A percentile compares a stretch with the other conserved stretches of the same genome.
phyloP scores from a whole-genome alignment of 2,113 vertebrate genomes.

The Gulo gulo region DNA sequence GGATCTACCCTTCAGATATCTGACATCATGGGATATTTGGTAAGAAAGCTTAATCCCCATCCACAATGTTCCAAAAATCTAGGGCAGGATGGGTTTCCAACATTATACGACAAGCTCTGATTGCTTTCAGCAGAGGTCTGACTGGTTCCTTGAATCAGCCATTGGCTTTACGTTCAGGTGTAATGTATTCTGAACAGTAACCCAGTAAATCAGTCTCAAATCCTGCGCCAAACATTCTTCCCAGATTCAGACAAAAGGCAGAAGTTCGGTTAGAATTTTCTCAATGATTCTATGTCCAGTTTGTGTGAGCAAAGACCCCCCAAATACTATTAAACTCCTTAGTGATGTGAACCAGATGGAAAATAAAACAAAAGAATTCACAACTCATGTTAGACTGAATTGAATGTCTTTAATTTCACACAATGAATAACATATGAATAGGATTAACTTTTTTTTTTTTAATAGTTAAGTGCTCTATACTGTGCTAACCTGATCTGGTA shows the following conservation, averaged over 20 bases:
- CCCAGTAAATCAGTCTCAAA: constrained; percentile 29
- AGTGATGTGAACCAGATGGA: constrained; percentile 87
- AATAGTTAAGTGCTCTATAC: constrained; percentile 98
- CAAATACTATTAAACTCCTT: constrained; percentile 82
- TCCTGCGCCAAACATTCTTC: constrained; percentile 13
- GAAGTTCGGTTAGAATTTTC: constrained; percentile 77
- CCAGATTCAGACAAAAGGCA: constrained; percentile 40
- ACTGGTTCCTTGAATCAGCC: not conserved
- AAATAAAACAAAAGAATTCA: constrained; percentile 89
- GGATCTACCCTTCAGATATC: not conserved
- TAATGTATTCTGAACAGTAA: constrained; percentile 7
- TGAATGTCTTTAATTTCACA: constrained; percentile 98
- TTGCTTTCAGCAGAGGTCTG: not conserved
- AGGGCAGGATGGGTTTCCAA: not conserved
- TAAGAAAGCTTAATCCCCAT: not conserved
- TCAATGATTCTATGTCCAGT: constrained; percentile 81
- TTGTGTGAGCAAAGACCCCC: constrained; percentile 80
- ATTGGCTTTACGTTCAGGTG: not conserved
- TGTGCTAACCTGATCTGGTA: constrained; percentile 97
- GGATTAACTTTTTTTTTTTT: constrained; percentile 96
- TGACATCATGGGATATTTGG: not conserved
- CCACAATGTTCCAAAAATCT: not conserved
- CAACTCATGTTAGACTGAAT: constrained; percentile 88
- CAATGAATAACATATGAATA: constrained; percentile 99
- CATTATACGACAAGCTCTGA: not conserved